Evolutionary conservation across 2,888 invertebrate genomes (phyloP).

Genomic region (Galeruca laticollis): DNA sequence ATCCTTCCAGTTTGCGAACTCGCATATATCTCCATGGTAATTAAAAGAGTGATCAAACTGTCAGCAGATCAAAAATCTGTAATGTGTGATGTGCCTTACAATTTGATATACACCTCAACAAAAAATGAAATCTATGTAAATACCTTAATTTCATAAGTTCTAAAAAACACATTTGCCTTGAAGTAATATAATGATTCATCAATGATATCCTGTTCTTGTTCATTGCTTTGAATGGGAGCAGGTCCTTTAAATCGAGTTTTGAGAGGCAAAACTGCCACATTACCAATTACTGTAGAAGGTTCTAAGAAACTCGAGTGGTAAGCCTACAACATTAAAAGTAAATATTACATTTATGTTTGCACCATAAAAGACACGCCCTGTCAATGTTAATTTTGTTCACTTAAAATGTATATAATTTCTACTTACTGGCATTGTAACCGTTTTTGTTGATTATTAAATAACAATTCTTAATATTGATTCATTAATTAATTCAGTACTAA

Average conservation of each 20-base stretch:
- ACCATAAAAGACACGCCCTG: constrained; percentile 6
- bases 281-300: constrained; percentile 82
- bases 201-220: constrained; percentile 83
- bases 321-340: constrained; percentile 74
- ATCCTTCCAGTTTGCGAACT: too few species aligned
- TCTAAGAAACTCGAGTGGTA: constrained; percentile 93
- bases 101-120: not conserved
- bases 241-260: constrained; percentile 94
- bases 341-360: constrained; percentile 12
- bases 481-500: not conserved
- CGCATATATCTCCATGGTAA: too few species aligned
- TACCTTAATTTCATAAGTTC: constrained; percentile 98
- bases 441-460: not conserved
- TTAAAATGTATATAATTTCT: not conserved
- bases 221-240: constrained; percentile 79
- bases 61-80: too few species aligned
- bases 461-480: not conserved
- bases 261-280: constrained; percentile 92
- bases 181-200: constrained; percentile 98
- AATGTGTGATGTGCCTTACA: too few species aligned
- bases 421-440: constrained; percentile 16
- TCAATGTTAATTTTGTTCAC: not conserved
- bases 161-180: constrained; percentile 99
- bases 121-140: constrained; percentile 29
- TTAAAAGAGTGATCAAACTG: too few species aligned